Base-by-base conservation (phyloP, 2,113 vertebrate genomes). In the Catharus bicknelli region DNA sequence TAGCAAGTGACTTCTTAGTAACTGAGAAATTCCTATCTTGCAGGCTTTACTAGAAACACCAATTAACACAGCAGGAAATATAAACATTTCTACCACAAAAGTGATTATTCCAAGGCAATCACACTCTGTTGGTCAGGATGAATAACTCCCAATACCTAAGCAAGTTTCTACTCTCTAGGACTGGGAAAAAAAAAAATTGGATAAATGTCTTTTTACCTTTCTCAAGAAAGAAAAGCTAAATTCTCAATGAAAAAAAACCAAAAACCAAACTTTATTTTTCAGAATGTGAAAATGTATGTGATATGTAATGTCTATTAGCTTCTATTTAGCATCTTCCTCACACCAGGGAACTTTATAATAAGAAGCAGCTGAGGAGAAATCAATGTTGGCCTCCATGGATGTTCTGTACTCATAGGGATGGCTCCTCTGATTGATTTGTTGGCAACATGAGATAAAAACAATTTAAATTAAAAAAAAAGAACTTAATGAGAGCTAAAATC, bases 311-410 rank as follows among this genome's bases (percentile, higher is more conserved):
- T 91, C 94, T 95, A 90, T 92, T 96, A 96, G 82, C 58, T 91
- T 95, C 90, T 96, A 91, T 91, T 96, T 96, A 96, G 88, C 1
- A 0, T 93, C 79, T 82, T 88, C 77, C 69, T 96, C 95, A 95
- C 95, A 95, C 89, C 80, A 88, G 95, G 96, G 90, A 96, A 92
- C 88, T 90, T 97, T 96, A 94, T 96, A 97, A 96, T 95, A 97
- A 96, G 96, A 84, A 93, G 83, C 63, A 95, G 82, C 75, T 78
- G 86, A 87, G 90, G 25, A 96, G 77, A 93, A 95, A 96, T 97
- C 95, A 93, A 77, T 97, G 86, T 17, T 75, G 82, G 94, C 82
- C 55, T 88, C 66, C 51, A 69, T 74, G 47, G 91, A 96, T 91
- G 81, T 82, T 90, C 91, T 80, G 67, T 86, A 96, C 95, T 96